Evolutionary conservation across 2,113 vertebrate genomes (phyloP).

Genomic region (Chitala chitala): DNA sequence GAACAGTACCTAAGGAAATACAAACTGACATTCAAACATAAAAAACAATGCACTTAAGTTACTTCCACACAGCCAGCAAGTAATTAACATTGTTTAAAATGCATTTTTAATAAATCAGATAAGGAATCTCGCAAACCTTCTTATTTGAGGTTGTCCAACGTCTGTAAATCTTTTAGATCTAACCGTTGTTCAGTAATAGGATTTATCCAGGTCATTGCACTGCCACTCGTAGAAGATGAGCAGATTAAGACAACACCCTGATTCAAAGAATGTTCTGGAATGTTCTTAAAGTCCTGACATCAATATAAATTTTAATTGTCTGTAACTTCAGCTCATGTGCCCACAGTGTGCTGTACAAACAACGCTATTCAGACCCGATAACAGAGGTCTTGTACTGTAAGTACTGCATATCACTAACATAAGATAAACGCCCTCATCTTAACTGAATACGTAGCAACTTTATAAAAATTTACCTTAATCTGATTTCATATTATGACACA

Average conservation of each 20-base stretch:
- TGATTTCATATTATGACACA: too few species aligned
- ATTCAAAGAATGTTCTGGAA: neutral
- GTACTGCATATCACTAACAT: too few species aligned
- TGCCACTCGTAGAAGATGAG: constrained; percentile 10
- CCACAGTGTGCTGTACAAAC: neutral
- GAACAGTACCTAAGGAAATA: constrained; percentile 11
- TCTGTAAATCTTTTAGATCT: neutral
- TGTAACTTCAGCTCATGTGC: neutral
- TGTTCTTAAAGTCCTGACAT: neutral
- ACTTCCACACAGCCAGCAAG: too few species aligned
- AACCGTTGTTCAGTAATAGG: constrained; percentile 19
- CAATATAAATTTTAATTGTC: neutral
- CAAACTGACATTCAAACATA: too few species aligned
- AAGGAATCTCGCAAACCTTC: neutral
- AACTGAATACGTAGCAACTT: too few species aligned
- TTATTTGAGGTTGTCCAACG: neutral
- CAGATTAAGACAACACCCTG: constrained; percentile 1
- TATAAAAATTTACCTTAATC: too few species aligned
- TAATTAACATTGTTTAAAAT: neutral
- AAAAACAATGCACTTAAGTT: neutral
- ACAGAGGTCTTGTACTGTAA: neutral
- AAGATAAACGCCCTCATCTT: too few species aligned
- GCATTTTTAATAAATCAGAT: neutral
- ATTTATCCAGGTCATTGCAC: constrained; percentile 20
- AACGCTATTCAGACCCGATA: neutral